Evolutionary conservation across 2,113 vertebrate species (phyloP).

Genomic region (Abramis brama): DNA sequence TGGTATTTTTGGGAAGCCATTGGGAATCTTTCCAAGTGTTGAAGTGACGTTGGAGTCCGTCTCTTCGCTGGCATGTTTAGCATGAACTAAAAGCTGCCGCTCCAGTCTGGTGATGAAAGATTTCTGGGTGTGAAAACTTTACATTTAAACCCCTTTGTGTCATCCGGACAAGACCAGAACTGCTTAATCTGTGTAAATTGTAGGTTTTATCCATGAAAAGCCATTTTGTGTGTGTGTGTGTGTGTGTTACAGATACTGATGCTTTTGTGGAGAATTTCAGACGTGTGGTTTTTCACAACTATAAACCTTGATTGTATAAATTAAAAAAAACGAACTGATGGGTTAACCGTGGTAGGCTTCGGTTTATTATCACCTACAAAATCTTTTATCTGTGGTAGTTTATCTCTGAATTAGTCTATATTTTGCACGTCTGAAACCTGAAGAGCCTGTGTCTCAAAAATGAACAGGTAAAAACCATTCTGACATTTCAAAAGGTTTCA

Average conservation of each 20-base stretch:
- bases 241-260: too few relatives aligned
- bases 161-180: constrained; percentile 22
- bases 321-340: background rate
- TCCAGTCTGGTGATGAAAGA: constrained; percentile 17
- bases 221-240: background rate
- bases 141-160: constrained; percentile 2
- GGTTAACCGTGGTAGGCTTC: constrained; percentile 35
- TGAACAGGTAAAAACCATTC: background rate
- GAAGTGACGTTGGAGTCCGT: constrained; percentile 28
- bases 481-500: background rate
- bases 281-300: constrained; percentile 31
- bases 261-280: background rate
- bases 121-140: constrained; percentile 10
- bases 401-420: background rate
- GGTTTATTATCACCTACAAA: constrained; percentile 46
- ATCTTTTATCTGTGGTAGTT: constrained; percentile 15
- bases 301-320: constrained; percentile 45
- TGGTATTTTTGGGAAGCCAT: constrained; percentile 68
- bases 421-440: background rate
- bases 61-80: constrained; percentile 39
- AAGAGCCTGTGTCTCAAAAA: background rate
- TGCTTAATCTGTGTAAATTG: background rate
- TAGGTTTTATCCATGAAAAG: background rate
- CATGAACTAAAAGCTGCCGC: constrained; percentile 42
- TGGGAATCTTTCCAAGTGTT: constrained; percentile 58